Evolutionary conservation across 2,113 vertebrate genomes (phyloP).

Genomic region (Channa argus): DNA sequence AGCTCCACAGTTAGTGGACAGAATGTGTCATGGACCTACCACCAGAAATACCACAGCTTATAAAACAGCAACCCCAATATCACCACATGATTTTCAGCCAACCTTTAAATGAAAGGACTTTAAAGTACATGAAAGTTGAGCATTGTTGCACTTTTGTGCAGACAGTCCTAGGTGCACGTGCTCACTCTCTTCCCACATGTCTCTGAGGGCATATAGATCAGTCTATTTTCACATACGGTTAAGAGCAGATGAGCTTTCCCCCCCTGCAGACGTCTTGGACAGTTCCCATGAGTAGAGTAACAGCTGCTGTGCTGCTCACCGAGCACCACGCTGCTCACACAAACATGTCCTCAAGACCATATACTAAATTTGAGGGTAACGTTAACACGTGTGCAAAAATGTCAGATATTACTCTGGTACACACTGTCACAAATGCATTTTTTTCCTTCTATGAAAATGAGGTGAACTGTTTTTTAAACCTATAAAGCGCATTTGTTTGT

Average conservation of each 20-base stretch:
- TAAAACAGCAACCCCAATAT: no score
- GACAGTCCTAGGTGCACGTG: background rate
- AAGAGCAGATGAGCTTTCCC: constrained; percentile 23
- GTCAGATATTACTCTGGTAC: no score
- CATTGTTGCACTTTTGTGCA: constrained; percentile 1
- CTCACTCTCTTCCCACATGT: background rate
- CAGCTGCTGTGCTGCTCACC: constrained; percentile 68
- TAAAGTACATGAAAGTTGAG: background rate
- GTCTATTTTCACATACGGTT: constrained; percentile 53
- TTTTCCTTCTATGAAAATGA: no score
- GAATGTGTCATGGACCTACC: no score
- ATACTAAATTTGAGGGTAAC: constrained; percentile 3
- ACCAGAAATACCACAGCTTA: no score
- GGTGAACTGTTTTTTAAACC: no score
- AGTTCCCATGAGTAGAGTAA: constrained; percentile 51
- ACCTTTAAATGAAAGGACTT: constrained; percentile 3
- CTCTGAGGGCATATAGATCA: constrained; percentile 13
- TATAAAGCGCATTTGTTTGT: no score
- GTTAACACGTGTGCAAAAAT: background rate
- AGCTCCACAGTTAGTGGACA: no score
- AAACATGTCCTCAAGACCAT: constrained; percentile 14
- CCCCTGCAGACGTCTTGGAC: constrained; percentile 37
- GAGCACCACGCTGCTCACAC: constrained; percentile 30
- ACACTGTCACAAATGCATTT: no score
- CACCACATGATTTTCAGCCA: background rate